Conservation (phyloP, 2,113 vertebrate genomes). For the Ivindomyrus marchei region DNA sequence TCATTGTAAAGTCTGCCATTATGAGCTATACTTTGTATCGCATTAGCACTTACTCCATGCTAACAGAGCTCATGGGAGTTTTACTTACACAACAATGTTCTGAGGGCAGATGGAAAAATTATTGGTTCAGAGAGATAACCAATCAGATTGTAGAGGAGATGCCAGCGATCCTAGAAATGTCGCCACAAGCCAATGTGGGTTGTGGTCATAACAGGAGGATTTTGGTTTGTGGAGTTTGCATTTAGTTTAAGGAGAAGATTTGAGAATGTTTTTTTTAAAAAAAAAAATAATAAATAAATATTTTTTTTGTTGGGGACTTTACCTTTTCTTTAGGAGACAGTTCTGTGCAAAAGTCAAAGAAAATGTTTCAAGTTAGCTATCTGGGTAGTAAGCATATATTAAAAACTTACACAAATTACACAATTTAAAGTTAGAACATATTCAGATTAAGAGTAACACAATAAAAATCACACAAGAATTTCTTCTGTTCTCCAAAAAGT, state of each 20-base stretch:
- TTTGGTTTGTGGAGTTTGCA: not conserved
- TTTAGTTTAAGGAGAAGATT: not conserved
- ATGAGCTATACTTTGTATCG: not conserved
- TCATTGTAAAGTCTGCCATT: not conserved
- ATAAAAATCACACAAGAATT: not conserved
- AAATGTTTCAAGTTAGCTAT: not conserved
- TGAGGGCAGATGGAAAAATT: too few relatives aligned
- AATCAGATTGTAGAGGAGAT: not conserved
- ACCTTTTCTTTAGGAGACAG: not conserved
- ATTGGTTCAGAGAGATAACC: too few relatives aligned
- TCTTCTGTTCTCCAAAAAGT: not conserved
- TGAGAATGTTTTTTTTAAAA: not conserved
- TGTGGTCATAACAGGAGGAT: not conserved
- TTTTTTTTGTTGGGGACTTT: not conserved
- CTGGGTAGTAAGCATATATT: not conserved
- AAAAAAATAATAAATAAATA: too few relatives aligned
- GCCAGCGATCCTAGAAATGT: not conserved
- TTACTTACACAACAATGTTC: too few relatives aligned
- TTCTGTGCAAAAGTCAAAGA: not conserved
- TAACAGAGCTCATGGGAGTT: not conserved
- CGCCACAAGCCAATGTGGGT: too few relatives aligned
- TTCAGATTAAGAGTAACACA: not conserved
- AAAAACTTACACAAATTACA: not conserved
- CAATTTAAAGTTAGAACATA: not conserved
- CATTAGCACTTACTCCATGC: not conserved